These are phyloP conservation scores for Sebastes fasciatus DNA, from an alignment of 2,113 vertebrate species.

Conservation along the genomic window DNA sequence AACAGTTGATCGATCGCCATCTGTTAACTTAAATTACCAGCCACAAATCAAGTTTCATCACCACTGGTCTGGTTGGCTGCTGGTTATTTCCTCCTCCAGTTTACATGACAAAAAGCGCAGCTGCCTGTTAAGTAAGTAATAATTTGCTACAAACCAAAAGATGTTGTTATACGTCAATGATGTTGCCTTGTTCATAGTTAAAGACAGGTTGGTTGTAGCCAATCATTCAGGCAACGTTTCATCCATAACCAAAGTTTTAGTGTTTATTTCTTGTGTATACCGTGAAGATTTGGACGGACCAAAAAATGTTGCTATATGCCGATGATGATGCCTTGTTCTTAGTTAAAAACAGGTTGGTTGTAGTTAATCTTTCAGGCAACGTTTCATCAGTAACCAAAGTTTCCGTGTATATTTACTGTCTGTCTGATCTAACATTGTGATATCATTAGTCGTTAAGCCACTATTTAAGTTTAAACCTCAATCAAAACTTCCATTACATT, in stretches of 20 bases:
- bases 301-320: background rate
- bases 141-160: background rate
- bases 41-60: background rate
- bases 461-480: background rate
- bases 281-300: no score
- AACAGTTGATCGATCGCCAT: no score
- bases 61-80: background rate
- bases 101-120: background rate
- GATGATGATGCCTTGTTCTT: background rate
- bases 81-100: background rate
- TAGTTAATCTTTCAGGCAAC: no score
- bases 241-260: background rate
- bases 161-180: background rate
- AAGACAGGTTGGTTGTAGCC: background rate
- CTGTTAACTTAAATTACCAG: background rate
- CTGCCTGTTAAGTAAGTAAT: background rate
- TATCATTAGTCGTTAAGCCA: background rate
- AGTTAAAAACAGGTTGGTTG: background rate
- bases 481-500: background rate
- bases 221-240: background rate
- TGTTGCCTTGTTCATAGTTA: background rate
- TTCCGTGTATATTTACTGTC: background rate
- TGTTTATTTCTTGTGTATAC: no score
- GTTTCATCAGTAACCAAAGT: background rate
- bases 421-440: background rate